phyloP scores from a whole-genome alignment of 1,140 invertebrate genomes.

The Campoletis sonorensis region DNA sequence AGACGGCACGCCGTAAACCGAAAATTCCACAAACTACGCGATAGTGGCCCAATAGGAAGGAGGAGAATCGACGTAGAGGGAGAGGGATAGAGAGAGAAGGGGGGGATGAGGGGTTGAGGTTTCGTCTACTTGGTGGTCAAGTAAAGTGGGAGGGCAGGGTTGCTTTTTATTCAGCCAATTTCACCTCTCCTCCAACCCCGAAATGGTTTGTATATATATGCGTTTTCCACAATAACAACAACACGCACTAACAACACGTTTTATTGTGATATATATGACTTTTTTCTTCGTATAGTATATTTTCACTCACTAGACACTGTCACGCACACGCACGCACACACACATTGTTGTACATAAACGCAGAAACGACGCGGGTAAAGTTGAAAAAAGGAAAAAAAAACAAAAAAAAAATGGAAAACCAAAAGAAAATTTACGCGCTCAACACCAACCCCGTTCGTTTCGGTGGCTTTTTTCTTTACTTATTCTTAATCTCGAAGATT shows the following conservation, averaged over 20 bases:
- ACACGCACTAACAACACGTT: no score
- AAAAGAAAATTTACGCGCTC: constrained; percentile 12
- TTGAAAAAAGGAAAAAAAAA: constrained; percentile 32
- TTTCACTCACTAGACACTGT: not conserved
- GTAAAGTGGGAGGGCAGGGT: not conserved
- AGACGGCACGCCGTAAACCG: constrained; percentile 32
- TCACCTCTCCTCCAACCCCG: not conserved
- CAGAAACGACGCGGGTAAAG: not conserved
- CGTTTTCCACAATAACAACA: no score
- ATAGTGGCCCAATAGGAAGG: constrained; percentile 14
- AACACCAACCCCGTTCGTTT: constrained; percentile 15
- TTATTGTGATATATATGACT: not conserved
- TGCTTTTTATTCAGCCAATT: constrained; percentile 3
- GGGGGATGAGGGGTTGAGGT: no score
- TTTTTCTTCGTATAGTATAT: not conserved
- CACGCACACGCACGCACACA: not conserved
- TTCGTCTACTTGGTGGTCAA: no score
- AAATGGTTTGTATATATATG: no score
- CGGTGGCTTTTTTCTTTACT: not conserved
- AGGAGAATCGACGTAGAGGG: not conserved
- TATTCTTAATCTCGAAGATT: no score
- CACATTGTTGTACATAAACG: not conserved
- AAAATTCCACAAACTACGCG: constrained; percentile 18
- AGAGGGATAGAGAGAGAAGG: not conserved
- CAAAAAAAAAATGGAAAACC: no score